Conservation (phyloP, 1,140 invertebrate species). For the Euwallacea fornicatus region DNA sequence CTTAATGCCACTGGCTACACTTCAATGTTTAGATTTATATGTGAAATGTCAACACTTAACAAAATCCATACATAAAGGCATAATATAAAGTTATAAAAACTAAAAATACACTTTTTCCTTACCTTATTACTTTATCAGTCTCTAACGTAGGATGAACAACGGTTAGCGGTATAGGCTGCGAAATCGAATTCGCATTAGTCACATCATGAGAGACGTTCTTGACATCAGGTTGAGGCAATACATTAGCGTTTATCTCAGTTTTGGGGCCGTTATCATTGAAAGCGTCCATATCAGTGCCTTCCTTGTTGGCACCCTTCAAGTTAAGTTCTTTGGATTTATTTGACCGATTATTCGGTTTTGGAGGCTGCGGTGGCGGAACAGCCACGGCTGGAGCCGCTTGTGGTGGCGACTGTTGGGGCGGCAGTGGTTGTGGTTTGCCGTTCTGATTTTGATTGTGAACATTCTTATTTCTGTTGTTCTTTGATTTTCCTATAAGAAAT, state of each 20-base stretch:
- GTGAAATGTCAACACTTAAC: no score
- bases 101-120: no score
- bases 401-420: constrained; percentile 20
- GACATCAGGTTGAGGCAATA: not conserved
- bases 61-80: no score
- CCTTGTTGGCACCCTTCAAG: constrained; percentile 52
- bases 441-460: constrained; percentile 22
- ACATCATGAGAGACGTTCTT: constrained; percentile 11
- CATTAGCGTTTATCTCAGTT: constrained; percentile 40
- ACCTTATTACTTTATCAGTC: constrained; percentile 2
- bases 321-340: constrained; percentile 53
- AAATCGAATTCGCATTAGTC: constrained; percentile 24
- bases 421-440: constrained; percentile 10
- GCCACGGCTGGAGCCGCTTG: constrained; percentile 14
- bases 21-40: no score
- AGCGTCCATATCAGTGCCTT: constrained; percentile 56
- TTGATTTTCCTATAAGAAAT: constrained; percentile 49
- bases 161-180: not conserved
- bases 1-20: no score
- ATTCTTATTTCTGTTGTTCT: constrained; percentile 38
- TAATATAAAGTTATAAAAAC: no score
- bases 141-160: constrained; percentile 7
- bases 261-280: constrained; percentile 47
- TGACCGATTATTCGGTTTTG: constrained; percentile 46
- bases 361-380: constrained; percentile 44